These are phyloP conservation scores for Galleria mellonella DNA, from an alignment of 1,140 invertebrate genomes.

Conservation along the genomic window DNA sequence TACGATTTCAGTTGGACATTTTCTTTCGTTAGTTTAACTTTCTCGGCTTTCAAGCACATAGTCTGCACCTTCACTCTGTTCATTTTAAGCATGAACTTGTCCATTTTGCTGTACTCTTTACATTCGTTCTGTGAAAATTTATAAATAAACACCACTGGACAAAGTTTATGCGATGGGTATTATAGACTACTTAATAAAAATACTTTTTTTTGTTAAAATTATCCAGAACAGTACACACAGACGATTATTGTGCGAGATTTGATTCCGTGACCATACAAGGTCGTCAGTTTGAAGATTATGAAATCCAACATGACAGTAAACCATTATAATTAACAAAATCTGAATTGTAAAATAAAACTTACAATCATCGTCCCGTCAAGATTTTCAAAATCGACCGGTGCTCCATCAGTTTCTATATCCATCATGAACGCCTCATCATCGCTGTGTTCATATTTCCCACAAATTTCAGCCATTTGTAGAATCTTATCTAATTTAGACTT, in stretches of 20 bases:
- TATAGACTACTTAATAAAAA: no score
- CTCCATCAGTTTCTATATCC: constrained; percentile 19
- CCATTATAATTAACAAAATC: no score
- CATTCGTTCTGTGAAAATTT: constrained; percentile 44
- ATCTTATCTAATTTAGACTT: constrained; percentile 54
- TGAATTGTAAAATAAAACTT: no score
- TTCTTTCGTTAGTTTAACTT: constrained; percentile 53
- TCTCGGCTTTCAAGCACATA: constrained; percentile 54
- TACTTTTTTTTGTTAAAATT: no score
- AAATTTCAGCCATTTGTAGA: constrained; percentile 53
- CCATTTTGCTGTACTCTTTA: constrained; percentile 60
- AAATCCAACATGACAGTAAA: no score
- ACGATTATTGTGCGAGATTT: no score
- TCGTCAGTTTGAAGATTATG: no score
- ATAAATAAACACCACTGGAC: no score
- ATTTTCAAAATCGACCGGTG: constrained; percentile 31
- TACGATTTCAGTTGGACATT: constrained; percentile 65
- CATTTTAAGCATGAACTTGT: constrained; percentile 65
- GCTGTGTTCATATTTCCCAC: constrained; percentile 61
- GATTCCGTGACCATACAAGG: no score
- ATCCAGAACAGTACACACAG: no score
- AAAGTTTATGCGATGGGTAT: no score
- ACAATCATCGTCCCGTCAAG: constrained; percentile 49
- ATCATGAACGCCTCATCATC: constrained; percentile 32
- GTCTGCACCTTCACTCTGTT: constrained; percentile 60